Percentiles rank a stretch among this genome's conserved stretches.
Conservation (phyloP, 2,113 vertebrate species). For the Pluvianellus socialis region DNA sequence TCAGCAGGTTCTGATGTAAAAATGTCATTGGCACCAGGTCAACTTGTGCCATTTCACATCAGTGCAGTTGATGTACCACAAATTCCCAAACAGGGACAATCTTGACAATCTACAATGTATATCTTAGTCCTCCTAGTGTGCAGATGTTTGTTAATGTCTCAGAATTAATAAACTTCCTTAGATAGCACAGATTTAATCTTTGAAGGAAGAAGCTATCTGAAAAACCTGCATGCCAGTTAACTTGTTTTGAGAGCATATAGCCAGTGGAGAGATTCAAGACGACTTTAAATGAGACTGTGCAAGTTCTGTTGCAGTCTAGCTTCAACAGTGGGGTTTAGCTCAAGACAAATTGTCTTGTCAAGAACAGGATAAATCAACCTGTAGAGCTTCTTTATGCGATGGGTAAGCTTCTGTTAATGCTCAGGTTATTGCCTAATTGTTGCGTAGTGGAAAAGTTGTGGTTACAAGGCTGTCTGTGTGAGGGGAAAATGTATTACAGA, state of each 20-base stretch:
- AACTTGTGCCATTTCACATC: background rate
- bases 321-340: background rate
- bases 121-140: background rate
- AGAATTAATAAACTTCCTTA: background rate
- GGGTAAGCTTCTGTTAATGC: background rate
- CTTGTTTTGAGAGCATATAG: background rate
- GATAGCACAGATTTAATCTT: background rate
- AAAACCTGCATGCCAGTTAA: background rate
- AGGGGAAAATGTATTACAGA: background rate
- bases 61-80: background rate
- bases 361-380: background rate
- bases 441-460: background rate
- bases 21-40: background rate
- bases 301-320: background rate
- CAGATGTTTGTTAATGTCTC: background rate
- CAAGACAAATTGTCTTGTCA: background rate
- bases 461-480: background rate
- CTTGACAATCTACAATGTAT: background rate
- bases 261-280: background rate
- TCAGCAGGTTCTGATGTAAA: background rate
- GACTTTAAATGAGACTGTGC: background rate
- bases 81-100: background rate
- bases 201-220: background rate
- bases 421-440: background rate
- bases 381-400: background rate